A percentile compares a stretch with the other conserved stretches of the same genome.
Conservation (phyloP, 2,113 vertebrate species). For the Rhea pennata region DNA sequence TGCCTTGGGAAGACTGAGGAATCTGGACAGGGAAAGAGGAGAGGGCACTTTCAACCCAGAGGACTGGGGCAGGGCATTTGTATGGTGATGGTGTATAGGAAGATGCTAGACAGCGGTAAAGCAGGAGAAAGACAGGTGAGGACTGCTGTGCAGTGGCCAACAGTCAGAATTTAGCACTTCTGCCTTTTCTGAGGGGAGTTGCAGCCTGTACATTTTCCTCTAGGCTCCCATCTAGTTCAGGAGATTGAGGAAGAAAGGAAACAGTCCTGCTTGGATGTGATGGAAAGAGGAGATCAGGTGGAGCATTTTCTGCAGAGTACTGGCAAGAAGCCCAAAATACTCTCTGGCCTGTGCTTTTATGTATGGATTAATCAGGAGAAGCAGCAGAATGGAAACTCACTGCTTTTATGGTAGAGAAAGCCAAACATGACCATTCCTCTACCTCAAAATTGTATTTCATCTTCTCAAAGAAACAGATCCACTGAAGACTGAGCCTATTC, state of each 20-base stretch:
- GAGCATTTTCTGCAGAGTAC: conserved; percentile 1
- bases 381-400: not conserved
- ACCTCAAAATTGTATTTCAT: not conserved
- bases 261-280: not conserved
- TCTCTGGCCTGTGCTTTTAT: not conserved
- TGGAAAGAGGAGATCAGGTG: not conserved
- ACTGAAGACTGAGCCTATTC: not conserved
- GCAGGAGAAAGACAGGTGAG: not conserved
- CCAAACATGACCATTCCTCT: not conserved
- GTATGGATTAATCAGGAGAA: not conserved
- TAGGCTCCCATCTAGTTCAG: not conserved
- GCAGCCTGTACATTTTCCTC: not conserved
- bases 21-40: not conserved
- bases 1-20: not conserved
- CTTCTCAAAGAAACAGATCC: not conserved
- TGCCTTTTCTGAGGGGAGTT: not conserved
- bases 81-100: not conserved
- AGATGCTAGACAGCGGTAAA: not conserved
- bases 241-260: not conserved
- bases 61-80: not conserved
- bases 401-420: not conserved
- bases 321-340: not conserved
- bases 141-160: fast-evolving
- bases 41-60: not conserved
- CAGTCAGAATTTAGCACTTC: not conserved